A percentile compares a stretch with the other conserved stretches of the same genome.
These are phyloP conservation scores for Cephalophus harveyi DNA, from an alignment of 2,113 vertebrate species.

Conservation along the genomic window DNA sequence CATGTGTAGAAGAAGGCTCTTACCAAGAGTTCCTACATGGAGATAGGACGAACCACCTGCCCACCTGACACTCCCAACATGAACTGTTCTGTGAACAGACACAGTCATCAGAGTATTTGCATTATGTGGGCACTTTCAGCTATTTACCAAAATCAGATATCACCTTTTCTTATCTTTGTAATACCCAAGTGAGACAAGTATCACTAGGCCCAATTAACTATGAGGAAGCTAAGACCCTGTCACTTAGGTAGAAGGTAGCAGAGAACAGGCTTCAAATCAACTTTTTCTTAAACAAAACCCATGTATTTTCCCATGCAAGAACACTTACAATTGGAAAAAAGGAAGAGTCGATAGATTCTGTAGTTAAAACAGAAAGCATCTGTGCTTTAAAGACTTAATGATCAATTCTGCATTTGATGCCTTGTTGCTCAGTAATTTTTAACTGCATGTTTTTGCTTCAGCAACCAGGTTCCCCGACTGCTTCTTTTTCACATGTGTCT, in stretches of 20 bases:
- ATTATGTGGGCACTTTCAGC: neutral
- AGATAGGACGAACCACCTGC: neutral
- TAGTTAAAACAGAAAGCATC: neutral
- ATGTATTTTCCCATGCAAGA: neutral
- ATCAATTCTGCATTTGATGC: neutral
- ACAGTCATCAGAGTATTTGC: neutral
- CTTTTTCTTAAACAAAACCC: neutral
- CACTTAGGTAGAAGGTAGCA: neutral
- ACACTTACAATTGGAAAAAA: neutral
- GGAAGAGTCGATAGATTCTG: neutral
- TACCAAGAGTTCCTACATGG: neutral
- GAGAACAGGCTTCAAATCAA: neutral
- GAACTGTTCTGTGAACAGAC: neutral
- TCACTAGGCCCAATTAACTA: neutral
- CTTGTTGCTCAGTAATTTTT: neutral
- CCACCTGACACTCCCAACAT: neutral
- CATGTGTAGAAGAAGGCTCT: neutral
- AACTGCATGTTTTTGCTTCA: neutral
- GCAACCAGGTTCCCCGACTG: neutral
- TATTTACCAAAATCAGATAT: neutral
- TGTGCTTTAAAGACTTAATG: neutral
- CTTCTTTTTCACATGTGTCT: neutral
- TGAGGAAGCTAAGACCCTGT: neutral
- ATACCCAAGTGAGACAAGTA: neutral
- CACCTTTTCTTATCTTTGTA: neutral